phyloP scores from a whole-genome alignment of 2,113 vertebrate genomes.

The Bungarus multicinctus region DNA sequence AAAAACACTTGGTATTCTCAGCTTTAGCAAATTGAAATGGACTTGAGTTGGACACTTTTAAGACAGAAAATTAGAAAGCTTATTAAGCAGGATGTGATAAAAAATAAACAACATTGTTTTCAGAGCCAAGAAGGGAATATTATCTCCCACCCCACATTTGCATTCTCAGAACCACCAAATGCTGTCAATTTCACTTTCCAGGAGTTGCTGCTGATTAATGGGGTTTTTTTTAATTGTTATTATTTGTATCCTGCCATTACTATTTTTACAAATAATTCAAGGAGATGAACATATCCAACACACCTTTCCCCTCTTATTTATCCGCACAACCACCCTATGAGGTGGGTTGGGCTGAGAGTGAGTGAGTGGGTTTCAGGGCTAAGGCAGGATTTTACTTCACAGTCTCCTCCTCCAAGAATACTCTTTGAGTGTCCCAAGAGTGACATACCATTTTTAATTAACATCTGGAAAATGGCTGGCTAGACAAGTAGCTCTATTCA shows the following conservation, averaged over 20 bases:
- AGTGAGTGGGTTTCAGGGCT: background rate
- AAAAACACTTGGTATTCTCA: background rate
- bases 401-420: background rate
- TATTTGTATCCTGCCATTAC: background rate
- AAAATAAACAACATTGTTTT: background rate
- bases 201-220: background rate
- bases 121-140: background rate
- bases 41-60: background rate
- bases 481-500: background rate
- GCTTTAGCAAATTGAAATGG: background rate
- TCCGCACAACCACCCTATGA: background rate
- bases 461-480: background rate
- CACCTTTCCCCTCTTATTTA: background rate
- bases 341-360: background rate
- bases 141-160: background rate
- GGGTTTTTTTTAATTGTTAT: background rate
- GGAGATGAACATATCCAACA: background rate
- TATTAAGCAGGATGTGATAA: background rate
- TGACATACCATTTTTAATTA: background rate
- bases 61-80: background rate
- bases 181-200: background rate
- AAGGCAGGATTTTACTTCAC: background rate
- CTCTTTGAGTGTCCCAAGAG: background rate
- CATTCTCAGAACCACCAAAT: background rate
- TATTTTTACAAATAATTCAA: background rate